Evolutionary conservation across 2,113 vertebrate species (phyloP), one percentile per base, ranked within the genome.

Genomic region (Mellivora capensis): DNA sequence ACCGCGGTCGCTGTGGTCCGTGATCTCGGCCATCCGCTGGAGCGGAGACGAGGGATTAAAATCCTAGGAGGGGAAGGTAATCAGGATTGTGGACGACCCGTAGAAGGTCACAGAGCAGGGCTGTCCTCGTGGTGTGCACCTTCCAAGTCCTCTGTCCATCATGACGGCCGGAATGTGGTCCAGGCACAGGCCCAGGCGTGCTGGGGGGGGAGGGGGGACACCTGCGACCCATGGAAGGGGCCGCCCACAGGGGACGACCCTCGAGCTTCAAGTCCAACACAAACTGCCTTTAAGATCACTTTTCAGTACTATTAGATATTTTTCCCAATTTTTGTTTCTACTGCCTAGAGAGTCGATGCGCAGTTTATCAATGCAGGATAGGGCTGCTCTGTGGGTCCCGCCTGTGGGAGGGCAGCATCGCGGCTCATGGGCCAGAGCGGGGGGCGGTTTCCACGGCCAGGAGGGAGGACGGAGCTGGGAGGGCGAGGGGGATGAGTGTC

Each of bases 401-500:
- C 57, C 59, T 25, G 52, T 59, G 74, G 37, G 52, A 52, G 3
- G 71, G 0, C 57, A 59, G 54, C 54, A 20, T 54, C 54, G 1
- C 17, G 0, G 54, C 54, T 54, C 54, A 54, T 20, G 54, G 18
- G 54, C 18, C 54, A 20, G 54, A 20, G 57, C 7, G 7, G 14
- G 27, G 5, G 88, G 80, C 37, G 31, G 13, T 10, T 83, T 89
- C 97, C 61, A n/a, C 13, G 57, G 0, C 0, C 31, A 93, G 69
- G 17, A 59, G 39, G 2, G 4, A n/a, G 4, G 15, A 47, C 0
- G 34, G 84, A 86, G 79, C 52, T 49, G 7, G 94, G 52, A 52
- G 90, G 97, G 91, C 71, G 90, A 90, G 77, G 96, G 81, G 97
- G 98, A 74, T 96, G 96, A 97, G 98, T 98, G 80, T 94, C 98